Base-by-base conservation (phyloP, 1,140 invertebrate genomes). In the Diplogasteroides magnus region DNA sequence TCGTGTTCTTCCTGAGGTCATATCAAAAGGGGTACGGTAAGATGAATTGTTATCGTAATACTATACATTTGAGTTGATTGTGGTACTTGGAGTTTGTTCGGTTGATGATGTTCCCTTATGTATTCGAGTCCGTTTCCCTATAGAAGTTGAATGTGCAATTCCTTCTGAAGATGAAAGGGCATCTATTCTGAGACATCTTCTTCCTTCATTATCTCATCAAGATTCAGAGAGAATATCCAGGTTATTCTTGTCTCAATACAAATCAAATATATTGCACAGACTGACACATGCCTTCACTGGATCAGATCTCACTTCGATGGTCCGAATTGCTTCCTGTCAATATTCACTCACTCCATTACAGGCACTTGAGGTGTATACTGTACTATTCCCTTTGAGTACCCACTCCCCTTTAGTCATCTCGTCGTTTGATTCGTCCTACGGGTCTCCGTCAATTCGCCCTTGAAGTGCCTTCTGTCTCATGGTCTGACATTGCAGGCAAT, bases 401-500 rank as follows among this genome's bases (percentile, higher is more conserved):
- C n/a, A n/a, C n/a, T n/a, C n/a, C n/a, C n/a, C n/a, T n/a, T n/a
- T n/a, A n/a, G n/a, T n/a, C n/a, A n/a, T n/a, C n/a, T n/a, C 32
- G 61, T 29, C 65, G 57, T 48, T 25, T 67, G 28, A 68, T 74
- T n/a, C 31, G 74, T 56, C 77, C 77, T 1, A 76, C 77, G 26
- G 77, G 74, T 59, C 66, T 78, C 26, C 23, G 74, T 14, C 76
- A 78, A 28, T 74, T 78, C 37, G 72, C 76, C 37, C 58, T 81
- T 19, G 77, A 79, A 62, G 77, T 68, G 28, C 75, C 76, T 19
- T 79, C 86, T 78, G 81, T 85, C 1, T 80, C 77, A 2, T 98
- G 94, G 95, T 83, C 86, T 1, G 93, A 98, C 76, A 94, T 98
- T 76, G 95, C 93, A 13, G 95, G 95, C 0, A 91, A 93, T 82